Percentiles rank a stretch among this genome's conserved stretches.
Evolutionary conservation across 2,113 vertebrate species (phyloP).

Genomic region (Onychorhynchus coronatus): DNA sequence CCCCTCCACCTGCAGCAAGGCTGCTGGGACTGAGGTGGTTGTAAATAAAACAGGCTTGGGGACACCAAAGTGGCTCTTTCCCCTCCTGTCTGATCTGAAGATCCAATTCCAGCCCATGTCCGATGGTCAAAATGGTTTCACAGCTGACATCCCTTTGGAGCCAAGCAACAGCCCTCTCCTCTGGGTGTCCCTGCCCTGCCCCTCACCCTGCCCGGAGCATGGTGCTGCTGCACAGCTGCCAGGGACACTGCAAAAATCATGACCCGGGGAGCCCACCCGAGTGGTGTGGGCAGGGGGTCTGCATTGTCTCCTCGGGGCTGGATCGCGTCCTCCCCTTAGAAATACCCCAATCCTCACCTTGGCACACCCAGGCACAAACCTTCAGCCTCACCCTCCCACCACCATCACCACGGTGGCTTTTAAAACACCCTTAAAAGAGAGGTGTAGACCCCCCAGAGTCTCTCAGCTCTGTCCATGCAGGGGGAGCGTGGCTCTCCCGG

Average conservation of each 20-base stretch:
- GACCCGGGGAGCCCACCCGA: not conserved
- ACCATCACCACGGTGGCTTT: not conserved
- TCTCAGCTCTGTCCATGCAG: conserved; percentile 23
- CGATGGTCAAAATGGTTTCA: not conserved
- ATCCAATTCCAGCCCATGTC: not conserved
- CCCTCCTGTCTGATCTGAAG: not conserved
- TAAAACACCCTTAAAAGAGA: not conserved
- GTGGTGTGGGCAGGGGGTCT: accelerated
- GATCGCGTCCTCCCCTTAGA: not conserved
- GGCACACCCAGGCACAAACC: not conserved
- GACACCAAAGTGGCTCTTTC: not conserved
- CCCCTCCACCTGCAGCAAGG: not conserved
- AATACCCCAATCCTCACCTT: not conserved
- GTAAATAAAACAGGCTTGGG: not conserved
- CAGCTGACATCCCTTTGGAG: not conserved
- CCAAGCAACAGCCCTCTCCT: not conserved
- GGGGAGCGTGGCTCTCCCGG: not conserved
- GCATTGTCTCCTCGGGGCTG: accelerated
- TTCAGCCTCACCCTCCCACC: not conserved
- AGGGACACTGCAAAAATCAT: not conserved
- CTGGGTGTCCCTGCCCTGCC: not conserved
- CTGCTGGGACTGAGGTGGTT: not conserved
- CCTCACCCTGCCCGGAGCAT: accelerated
- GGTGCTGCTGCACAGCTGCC: not conserved
- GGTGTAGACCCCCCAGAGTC: not conserved